phyloP scores from a whole-genome alignment of 1,140 invertebrate genomes.

The Drosophila quadrilineata region DNA sequence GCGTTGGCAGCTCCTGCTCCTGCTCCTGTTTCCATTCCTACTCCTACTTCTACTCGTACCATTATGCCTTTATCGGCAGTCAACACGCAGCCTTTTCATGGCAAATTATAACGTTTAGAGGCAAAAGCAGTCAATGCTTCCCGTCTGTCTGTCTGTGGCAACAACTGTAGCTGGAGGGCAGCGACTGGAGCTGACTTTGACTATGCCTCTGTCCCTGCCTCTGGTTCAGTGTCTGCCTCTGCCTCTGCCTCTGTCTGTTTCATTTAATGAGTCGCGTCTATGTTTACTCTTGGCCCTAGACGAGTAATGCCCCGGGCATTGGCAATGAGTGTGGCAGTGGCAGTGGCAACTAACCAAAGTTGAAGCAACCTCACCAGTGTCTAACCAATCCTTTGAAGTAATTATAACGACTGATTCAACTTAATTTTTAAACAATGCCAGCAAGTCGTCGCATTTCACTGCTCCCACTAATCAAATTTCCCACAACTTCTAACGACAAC shows the following conservation, averaged over 20 bases:
- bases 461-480: conserved; percentile 64
- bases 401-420: conserved; percentile 74
- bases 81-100: conserved; percentile 79
- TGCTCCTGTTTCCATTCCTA: conserved; percentile 7
- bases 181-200: conserved; percentile 48
- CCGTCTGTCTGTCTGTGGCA: conserved; percentile 21
- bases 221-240: conserved; percentile 24
- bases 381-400: conserved; percentile 61
- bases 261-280: conserved; percentile 76
- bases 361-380: not conserved
- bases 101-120: conserved; percentile 76
- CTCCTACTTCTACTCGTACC: conserved; percentile 8
- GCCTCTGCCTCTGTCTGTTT: conserved; percentile 37
- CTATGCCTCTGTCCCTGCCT: conserved; percentile 25
- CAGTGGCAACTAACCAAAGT: not conserved
- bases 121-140: conserved; percentile 32
- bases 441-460: conserved; percentile 39
- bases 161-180: conserved; percentile 49
- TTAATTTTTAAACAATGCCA: conserved; percentile 78
- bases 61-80: conserved; percentile 69
- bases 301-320: conserved; percentile 39
- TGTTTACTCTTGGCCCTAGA: conserved; percentile 70
- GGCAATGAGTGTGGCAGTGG: conserved; percentile 1
- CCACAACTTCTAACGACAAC: conserved; percentile 6
- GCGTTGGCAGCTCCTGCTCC: conserved; percentile 1